These are phyloP conservation scores for Ylistrum balloti DNA, from an alignment of 1,140 invertebrate genomes.

Conservation along the genomic window DNA sequence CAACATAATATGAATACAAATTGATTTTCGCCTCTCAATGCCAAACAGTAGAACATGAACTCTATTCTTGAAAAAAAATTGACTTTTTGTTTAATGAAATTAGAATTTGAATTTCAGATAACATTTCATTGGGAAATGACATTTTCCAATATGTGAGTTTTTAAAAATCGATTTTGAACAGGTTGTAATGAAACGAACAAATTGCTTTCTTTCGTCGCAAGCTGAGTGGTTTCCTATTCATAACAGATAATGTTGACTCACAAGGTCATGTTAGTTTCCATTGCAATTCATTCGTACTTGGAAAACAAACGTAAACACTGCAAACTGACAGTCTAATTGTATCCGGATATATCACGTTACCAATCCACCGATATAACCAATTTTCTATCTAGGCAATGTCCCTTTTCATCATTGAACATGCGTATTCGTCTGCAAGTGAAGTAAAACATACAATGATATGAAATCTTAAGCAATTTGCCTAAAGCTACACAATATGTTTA, in stretches of 20 bases:
- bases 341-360: background rate
- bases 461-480: no score
- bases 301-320: background rate
- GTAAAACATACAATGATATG: no score
- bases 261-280: background rate
- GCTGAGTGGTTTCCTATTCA: background rate
- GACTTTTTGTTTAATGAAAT: background rate
- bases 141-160: background rate
- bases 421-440: no score
- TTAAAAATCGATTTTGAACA: background rate
- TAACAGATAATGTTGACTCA: background rate
- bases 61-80: no score
- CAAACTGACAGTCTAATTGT: constrained; percentile 13
- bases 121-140: background rate
- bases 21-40: no score
- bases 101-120: background rate
- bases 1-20: no score
- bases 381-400: no score
- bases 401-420: no score
- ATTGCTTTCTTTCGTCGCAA: background rate
- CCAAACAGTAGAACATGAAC: no score
- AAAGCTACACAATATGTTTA: no score
- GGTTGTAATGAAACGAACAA: constrained; percentile 18
- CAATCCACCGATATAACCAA: background rate
- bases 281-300: background rate